A percentile compares a stretch with the other conserved stretches of the same genome.
Evolutionary conservation across 1,140 invertebrate species (phyloP).

Genomic region (Tetramorium alpestre): DNA sequence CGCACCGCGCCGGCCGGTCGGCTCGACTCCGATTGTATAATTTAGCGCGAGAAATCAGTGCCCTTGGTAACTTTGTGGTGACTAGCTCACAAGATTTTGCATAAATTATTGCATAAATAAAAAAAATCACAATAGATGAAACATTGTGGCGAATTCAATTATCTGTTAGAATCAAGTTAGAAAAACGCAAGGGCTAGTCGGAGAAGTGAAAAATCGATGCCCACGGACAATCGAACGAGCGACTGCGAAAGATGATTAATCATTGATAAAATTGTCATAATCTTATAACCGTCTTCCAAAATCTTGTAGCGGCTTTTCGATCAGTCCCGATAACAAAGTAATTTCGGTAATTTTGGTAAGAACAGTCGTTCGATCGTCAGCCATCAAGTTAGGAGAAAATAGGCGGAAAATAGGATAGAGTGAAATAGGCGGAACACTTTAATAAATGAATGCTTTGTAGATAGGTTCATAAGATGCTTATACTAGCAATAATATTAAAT

Average conservation of each 20-base stretch:
- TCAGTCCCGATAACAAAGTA: background rate
- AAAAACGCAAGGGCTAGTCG: background rate
- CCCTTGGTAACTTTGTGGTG: background rate
- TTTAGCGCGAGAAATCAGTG: conserved; percentile 28
- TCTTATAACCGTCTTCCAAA: background rate
- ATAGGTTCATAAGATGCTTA: background rate
- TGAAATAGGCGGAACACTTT: background rate
- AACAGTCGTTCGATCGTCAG: background rate
- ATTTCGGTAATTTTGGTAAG: background rate
- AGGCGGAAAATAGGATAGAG: background rate
- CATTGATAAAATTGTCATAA: background rate
- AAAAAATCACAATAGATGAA: background rate
- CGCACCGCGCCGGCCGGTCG: background rate
- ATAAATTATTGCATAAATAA: conserved; percentile 18
- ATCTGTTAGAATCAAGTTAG: background rate
- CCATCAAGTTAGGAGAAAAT: background rate
- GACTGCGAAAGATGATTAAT: background rate
- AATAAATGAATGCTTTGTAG: background rate
- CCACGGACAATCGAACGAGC: background rate
- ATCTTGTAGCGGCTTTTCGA: background rate
- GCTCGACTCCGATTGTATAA: conserved; percentile 7
- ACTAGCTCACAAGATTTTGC: background rate
- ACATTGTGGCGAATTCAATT: conserved; percentile 22
- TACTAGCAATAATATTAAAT: background rate
- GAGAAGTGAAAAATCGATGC: conserved; percentile 21